A percentile compares a stretch with the other conserved stretches of the same genome.
phyloP scores from a whole-genome alignment of 2,888 invertebrate genomes.

The Schizotus pectinicornis region DNA sequence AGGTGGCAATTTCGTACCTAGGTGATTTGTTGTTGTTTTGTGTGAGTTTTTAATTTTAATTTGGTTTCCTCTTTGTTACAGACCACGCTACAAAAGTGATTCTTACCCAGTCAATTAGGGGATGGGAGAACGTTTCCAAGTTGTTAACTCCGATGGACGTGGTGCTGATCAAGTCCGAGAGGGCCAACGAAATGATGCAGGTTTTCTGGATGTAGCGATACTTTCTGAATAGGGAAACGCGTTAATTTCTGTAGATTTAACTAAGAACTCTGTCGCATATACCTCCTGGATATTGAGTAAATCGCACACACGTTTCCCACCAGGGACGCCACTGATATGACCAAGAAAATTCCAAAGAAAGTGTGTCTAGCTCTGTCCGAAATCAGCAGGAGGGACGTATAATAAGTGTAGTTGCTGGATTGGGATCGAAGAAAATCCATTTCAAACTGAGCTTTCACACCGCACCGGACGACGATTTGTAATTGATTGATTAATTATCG shows the following conservation, averaged over 20 bases:
- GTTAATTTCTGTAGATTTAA: not conserved
- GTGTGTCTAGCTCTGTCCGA: slow-evolving; percentile 10
- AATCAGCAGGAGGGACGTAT: not conserved
- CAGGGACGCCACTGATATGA: not conserved
- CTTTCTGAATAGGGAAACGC: slow-evolving; percentile 51
- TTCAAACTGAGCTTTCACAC: not conserved
- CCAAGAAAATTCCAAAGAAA: slow-evolving; percentile 18
- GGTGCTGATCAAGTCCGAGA: slow-evolving; percentile 59
- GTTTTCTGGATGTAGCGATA: slow-evolving; percentile 62
- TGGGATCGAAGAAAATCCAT: too few species aligned
- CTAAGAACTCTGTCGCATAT: slow-evolving; percentile 15
- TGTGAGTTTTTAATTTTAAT: too few species aligned
- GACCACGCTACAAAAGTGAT: not conserved
- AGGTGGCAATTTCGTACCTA: too few species aligned
- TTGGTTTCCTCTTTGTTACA: not conserved
- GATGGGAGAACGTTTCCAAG: slow-evolving; percentile 50
- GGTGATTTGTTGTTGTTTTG: too few species aligned
- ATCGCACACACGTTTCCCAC: slow-evolving; percentile 41
- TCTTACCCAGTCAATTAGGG: slow-evolving; percentile 53
- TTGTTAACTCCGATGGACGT: slow-evolving; percentile 48
- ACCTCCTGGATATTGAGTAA: slow-evolving; percentile 43
- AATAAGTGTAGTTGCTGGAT: slow-evolving; percentile 1
- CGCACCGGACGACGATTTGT: not conserved
- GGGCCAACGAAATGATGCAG: slow-evolving; percentile 61
- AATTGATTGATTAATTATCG: not conserved